A percentile compares a stretch with the other conserved stretches of the same genome.
Evolutionary conservation across 2,888 invertebrate genomes (phyloP).

Genomic region (Anthoptus insignis): DNA sequence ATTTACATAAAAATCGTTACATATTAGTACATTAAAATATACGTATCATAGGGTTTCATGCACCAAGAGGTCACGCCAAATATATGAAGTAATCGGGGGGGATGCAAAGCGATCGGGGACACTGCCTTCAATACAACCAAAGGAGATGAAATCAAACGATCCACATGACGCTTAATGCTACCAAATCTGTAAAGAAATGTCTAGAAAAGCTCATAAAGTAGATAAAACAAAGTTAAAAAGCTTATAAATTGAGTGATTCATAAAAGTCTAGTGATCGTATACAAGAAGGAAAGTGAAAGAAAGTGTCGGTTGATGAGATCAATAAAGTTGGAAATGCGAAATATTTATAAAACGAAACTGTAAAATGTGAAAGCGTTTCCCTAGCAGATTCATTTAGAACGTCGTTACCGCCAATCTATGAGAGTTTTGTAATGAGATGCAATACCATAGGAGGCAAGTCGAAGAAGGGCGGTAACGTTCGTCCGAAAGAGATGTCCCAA

Average conservation of each 20-base stretch:
- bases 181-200: slow-evolving; percentile 61
- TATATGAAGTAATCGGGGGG: slow-evolving; percentile 76
- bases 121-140: slow-evolving; percentile 86
- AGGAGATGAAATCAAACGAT: slow-evolving; percentile 77
- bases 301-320: slow-evolving; percentile 40
- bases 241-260: slow-evolving; percentile 57
- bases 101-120: slow-evolving; percentile 87
- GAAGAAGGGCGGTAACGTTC: slow-evolving; percentile 58
- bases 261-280: slow-evolving; percentile 23
- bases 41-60: slow-evolving; percentile 71
- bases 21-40: slow-evolving; percentile 68
- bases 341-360: slow-evolving; percentile 56
- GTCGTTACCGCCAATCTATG: slow-evolving; percentile 62
- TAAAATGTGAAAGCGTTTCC: slow-evolving; percentile 70
- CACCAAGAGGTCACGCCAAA: slow-evolving; percentile 88
- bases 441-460: background rate
- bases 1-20: slow-evolving; percentile 51
- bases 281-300: slow-evolving; percentile 36
- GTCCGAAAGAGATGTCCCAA: slow-evolving; percentile 75
- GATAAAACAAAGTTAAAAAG: slow-evolving; percentile 62
- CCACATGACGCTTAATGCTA: slow-evolving; percentile 72
- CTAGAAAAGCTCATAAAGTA: slow-evolving; percentile 69
- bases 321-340: slow-evolving; percentile 58
- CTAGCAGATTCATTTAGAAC: slow-evolving; percentile 58
- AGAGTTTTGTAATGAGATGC: background rate